Evolutionary conservation across 2,888 invertebrate species (phyloP).

Genomic region (Fragum fragum): DNA sequence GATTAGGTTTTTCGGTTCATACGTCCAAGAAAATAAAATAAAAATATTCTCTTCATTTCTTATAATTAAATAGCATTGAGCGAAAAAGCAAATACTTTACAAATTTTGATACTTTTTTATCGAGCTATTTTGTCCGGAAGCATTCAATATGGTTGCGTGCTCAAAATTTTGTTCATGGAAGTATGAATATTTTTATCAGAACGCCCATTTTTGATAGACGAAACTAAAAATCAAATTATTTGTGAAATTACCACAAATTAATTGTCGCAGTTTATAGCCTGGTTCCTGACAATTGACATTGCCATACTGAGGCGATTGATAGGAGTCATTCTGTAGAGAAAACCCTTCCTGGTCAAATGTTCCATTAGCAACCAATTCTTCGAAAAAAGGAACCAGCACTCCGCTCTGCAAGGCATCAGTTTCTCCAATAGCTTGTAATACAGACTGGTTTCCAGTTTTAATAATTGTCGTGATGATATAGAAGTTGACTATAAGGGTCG

Average conservation of each 20-base stretch:
- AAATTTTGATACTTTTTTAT: too few species aligned
- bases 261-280: constrained; percentile 26
- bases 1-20: too few species aligned
- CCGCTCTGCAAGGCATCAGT: neutral
- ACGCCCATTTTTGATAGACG: too few species aligned
- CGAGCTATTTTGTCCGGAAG: too few species aligned
- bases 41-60: too few species aligned
- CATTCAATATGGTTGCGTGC: too few species aligned
- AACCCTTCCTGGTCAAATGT: constrained; percentile 34
- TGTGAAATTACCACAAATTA: constrained; percentile 43
- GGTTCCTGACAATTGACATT: constrained; percentile 25
- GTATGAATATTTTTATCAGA: too few species aligned
- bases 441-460: neutral
- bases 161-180: too few species aligned
- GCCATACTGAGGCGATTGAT: constrained; percentile 22
- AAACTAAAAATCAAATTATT: too few species aligned
- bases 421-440: neutral
- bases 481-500: neutral
- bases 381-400: neutral
- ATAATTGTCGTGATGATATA: neutral
- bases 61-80: too few species aligned
- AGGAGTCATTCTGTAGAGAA: constrained; percentile 11
- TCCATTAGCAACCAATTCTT: constrained; percentile 32
- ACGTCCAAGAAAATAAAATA: too few species aligned
- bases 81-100: too few species aligned